phyloP scores from a whole-genome alignment of 2,797 vertebrate species.

The Acanthurus lineatus region DNA sequence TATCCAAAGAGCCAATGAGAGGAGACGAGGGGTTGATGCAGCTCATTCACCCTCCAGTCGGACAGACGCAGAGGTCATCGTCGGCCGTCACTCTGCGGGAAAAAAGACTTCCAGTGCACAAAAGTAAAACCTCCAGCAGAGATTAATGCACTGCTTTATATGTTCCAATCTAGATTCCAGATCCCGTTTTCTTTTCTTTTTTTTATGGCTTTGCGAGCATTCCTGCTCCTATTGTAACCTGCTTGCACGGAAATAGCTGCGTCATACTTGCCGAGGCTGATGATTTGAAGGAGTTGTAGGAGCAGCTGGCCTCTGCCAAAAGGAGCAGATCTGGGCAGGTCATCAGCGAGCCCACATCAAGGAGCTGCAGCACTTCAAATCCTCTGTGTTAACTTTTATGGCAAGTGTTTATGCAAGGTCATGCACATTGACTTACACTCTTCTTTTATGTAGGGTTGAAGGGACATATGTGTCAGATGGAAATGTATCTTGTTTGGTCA shows the following conservation, averaged over 20 bases:
- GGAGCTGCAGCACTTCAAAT: constrained; percentile 75
- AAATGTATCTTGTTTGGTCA: constrained; percentile 64
- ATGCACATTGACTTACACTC: constrained; percentile 82
- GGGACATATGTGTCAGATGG: constrained; percentile 73
- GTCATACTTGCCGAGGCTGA: constrained; percentile 71
- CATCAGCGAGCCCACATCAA: constrained; percentile 80
- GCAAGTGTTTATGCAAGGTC: constrained; percentile 87
- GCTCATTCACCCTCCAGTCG: constrained; percentile 55
- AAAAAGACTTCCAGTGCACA: constrained; percentile 48
- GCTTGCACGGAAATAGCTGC: constrained; percentile 80
- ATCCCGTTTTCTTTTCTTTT: constrained; percentile 59
- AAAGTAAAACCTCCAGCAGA: constrained; percentile 81
- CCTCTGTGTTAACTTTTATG: constrained; percentile 83
- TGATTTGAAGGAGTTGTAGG: constrained; percentile 65
- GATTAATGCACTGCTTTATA: constrained; percentile 79
- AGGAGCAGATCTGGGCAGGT: constrained; percentile 77
- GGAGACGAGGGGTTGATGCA: constrained; percentile 36
- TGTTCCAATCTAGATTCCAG: constrained; percentile 86
- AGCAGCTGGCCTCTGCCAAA: constrained; percentile 71
- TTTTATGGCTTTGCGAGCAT: constrained; percentile 80
- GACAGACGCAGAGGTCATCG: constrained; percentile 71
- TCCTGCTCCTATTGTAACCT: constrained; percentile 80
- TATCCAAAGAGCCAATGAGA: constrained; percentile 46
- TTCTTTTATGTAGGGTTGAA: constrained; percentile 71
- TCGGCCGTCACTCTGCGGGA: constrained; percentile 3